These are phyloP conservation scores for Setophaga petechia DNA, from an alignment of 2,113 vertebrate genomes.

Conservation along the genomic window DNA sequence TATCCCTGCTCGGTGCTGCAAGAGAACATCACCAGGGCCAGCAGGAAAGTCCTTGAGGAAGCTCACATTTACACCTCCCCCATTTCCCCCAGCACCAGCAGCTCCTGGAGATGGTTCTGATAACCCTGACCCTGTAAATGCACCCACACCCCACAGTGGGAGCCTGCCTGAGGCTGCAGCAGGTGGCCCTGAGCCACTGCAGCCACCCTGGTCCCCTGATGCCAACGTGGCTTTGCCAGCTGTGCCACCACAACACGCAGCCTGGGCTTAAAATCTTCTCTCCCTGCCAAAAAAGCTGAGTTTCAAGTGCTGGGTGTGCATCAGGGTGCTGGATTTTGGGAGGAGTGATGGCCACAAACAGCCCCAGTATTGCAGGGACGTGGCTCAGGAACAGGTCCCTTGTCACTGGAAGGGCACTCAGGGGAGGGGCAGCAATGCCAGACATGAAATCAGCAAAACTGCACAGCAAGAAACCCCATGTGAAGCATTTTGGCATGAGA, in stretches of 20 bases:
- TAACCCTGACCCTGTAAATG: not conserved
- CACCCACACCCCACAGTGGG: fast-evolving
- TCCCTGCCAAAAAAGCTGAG: not conserved
- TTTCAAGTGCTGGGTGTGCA: not conserved
- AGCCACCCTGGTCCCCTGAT: not conserved
- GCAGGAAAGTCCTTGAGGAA: conserved; percentile 44
- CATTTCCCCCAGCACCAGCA: not conserved
- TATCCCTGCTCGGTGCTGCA: not conserved
- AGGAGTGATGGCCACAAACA: fast-evolving
- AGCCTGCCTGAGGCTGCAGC: not conserved
- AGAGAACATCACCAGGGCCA: not conserved
- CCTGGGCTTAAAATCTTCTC: not conserved
- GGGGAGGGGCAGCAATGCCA: not conserved
- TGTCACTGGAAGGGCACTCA: not conserved
- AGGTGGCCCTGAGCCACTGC: not conserved
- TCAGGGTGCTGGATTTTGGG: not conserved
- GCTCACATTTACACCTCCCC: conserved; percentile 28
- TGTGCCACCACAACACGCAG: fast-evolving
- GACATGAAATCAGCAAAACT: fast-evolving
- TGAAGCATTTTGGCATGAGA: not conserved
- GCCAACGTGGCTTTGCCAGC: fast-evolving
- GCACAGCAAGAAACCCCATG: fast-evolving
- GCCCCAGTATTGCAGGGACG: not conserved
- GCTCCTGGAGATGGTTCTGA: conserved; percentile 15
- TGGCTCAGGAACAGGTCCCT: not conserved